Evolutionary conservation across 2,888 invertebrate genomes (phyloP).

Genomic region (Melieria omissa): DNA sequence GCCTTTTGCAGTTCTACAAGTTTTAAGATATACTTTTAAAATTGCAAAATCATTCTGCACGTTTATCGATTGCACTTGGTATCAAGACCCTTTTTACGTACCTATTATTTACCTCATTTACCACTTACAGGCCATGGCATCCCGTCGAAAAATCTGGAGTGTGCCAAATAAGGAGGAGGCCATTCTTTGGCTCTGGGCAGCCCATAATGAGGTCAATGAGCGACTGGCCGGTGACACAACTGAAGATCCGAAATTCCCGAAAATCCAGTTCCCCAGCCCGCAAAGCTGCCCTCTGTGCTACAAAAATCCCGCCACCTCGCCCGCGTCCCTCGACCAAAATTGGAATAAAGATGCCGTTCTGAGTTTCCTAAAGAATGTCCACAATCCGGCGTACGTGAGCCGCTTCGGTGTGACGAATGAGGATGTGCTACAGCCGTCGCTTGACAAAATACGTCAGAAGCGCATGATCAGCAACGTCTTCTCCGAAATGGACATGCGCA

Average conservation of each 20-base stretch:
- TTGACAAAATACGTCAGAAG: slow-evolving; percentile 57
- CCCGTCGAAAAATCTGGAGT: slow-evolving; percentile 75
- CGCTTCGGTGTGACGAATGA: slow-evolving; percentile 58
- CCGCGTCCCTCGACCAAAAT: slow-evolving; percentile 46
- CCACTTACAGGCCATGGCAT: slow-evolving; percentile 77
- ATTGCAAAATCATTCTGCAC: neutral
- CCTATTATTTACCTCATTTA: neutral
- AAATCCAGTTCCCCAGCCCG: slow-evolving; percentile 85
- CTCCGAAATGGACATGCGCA: slow-evolving; percentile 74
- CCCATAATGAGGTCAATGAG: slow-evolving; percentile 93
- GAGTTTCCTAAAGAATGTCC: slow-evolving; percentile 61
- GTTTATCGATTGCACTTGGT: neutral
- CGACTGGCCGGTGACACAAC: slow-evolving; percentile 86
- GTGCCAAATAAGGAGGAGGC: slow-evolving; percentile 79
- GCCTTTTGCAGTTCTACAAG: too few relatives aligned
- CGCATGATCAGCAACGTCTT: slow-evolving; percentile 62
- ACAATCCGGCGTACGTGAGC: slow-evolving; percentile 60
- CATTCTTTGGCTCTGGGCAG: slow-evolving; percentile 92
- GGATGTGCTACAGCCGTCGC: slow-evolving; percentile 51
- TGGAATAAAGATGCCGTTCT: slow-evolving; percentile 63
- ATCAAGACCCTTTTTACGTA: neutral
- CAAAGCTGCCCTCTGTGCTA: slow-evolving; percentile 76
- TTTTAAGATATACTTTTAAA: neutral
- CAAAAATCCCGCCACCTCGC: slow-evolving; percentile 48
- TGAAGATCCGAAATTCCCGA: slow-evolving; percentile 91